Percentiles rank a stretch among this genome's conserved stretches.
Evolutionary conservation across 2,113 vertebrate species (phyloP).

Genomic region (Macquaria australasica): DNA sequence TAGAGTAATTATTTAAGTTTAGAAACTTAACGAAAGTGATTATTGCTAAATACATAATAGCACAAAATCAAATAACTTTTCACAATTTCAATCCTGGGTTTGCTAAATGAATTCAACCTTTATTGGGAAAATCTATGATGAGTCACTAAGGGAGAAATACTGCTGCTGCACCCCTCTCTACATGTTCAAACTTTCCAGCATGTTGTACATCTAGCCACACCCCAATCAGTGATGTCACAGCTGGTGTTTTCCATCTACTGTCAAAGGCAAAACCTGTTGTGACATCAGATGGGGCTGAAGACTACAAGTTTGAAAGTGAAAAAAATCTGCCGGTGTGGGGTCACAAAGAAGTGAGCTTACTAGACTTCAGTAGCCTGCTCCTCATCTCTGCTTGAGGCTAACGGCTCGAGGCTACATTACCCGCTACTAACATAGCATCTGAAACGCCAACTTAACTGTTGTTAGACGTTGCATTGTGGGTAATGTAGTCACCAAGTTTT

Average conservation of each 20-base stretch:
- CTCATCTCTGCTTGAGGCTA: no score
- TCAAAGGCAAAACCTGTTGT: conserved; percentile 8
- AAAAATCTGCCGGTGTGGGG: no score
- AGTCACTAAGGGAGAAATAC: background rate
- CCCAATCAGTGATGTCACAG: conserved; percentile 3
- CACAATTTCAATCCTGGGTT: background rate
- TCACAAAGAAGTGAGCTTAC: no score
- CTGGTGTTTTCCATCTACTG: conserved; percentile 4
- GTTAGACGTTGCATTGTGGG: no score
- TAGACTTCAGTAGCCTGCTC: no score
- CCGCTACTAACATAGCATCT: no score
- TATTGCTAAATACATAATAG: background rate
- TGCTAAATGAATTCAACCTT: background rate
- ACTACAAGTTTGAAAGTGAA: no score
- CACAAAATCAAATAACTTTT: background rate
- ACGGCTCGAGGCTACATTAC: no score
- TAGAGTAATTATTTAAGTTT: background rate
- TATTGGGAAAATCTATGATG: background rate
- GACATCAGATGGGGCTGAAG: background rate
- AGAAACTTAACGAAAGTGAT: background rate
- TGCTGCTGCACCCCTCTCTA: background rate
- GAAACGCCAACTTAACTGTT: no score
- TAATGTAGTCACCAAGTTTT: no score
- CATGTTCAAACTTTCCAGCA: conserved; percentile 1
- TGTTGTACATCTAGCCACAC: background rate